These are phyloP conservation scores for Scaptodrosophila latifasciaeformis DNA, from an alignment of 2,888 invertebrate genomes.

Conservation along the genomic window DNA sequence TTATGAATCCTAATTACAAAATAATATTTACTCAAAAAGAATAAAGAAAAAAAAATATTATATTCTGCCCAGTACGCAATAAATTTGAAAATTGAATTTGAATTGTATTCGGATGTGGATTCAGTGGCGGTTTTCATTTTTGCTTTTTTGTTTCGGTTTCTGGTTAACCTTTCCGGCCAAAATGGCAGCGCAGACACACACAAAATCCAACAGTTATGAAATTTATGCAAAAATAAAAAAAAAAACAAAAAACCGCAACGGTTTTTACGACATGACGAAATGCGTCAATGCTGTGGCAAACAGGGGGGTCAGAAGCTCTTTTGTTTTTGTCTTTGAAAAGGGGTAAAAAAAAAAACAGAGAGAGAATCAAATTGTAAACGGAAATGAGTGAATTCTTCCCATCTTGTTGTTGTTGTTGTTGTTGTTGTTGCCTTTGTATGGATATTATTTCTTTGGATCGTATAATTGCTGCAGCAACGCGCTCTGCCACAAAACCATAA, in stretches of 20 bases:
- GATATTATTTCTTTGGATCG: slow-evolving; percentile 28
- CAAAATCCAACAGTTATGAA: slow-evolving; percentile 57
- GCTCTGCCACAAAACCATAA: slow-evolving; percentile 57
- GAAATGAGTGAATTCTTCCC: slow-evolving; percentile 60
- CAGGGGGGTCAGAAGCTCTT: too few relatives aligned
- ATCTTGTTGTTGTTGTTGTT: slow-evolving; percentile 40
- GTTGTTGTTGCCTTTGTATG: slow-evolving; percentile 32
- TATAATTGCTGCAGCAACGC: slow-evolving; percentile 67
- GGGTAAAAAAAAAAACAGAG: too few relatives aligned
- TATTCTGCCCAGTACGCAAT: too few relatives aligned
- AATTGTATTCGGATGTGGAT: too few relatives aligned
- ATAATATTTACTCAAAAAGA: too few relatives aligned
- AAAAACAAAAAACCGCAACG: slow-evolving; percentile 41
- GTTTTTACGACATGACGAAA: slow-evolving; percentile 2
- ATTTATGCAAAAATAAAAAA: slow-evolving; percentile 30
- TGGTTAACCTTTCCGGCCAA: slow-evolving; percentile 15
- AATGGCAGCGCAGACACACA: too few relatives aligned
- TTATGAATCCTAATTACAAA: too few relatives aligned
- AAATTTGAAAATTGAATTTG: too few relatives aligned
- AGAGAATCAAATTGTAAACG: slow-evolving; percentile 41
- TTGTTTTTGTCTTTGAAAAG: too few relatives aligned
- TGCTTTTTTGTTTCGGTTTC: too few relatives aligned
- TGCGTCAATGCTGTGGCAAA: neutral
- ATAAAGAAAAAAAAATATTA: too few relatives aligned
- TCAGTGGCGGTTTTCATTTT: too few relatives aligned